Evolutionary conservation across 2,113 vertebrate species (phyloP).

Genomic region (Nannospalax galili): DNA sequence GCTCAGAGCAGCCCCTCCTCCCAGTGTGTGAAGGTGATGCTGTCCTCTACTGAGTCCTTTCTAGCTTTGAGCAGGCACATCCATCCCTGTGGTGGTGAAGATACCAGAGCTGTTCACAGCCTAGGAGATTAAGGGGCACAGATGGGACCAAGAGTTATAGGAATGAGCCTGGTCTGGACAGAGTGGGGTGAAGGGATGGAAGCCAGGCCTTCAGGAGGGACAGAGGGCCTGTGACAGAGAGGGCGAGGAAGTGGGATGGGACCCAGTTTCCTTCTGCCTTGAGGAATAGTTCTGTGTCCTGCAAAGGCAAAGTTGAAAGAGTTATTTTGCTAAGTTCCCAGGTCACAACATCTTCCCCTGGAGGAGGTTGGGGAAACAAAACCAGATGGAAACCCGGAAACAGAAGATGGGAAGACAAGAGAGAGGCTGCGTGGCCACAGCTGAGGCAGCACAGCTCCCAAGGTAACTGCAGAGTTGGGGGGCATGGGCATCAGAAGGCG

Average conservation of each 20-base stretch:
- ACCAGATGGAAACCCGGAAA: too few relatives aligned
- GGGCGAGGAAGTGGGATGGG: neutral
- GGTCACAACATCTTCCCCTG: neutral
- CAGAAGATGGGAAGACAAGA: neutral
- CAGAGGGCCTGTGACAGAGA: accelerated
- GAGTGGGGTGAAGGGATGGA: accelerated
- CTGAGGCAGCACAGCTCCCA: accelerated
- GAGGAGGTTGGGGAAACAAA: neutral
- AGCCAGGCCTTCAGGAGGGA: neutral
- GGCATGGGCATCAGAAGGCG: accelerated
- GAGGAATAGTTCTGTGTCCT: neutral
- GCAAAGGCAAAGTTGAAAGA: neutral
- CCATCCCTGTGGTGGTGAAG: accelerated
- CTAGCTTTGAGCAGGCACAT: neutral
- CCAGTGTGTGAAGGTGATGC: neutral
- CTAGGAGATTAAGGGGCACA: neutral
- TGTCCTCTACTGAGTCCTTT: neutral
- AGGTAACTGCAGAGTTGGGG: accelerated
- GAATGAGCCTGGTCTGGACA: accelerated
- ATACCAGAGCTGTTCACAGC: too few relatives aligned
- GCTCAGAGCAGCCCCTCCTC: neutral
- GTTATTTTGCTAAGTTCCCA: neutral
- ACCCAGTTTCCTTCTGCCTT: neutral
- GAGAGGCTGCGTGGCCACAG: accelerated
- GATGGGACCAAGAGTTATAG: accelerated